These are phyloP conservation scores for Salvator merianae DNA, from an alignment of 2,113 vertebrate species.

Conservation along the genomic window DNA sequence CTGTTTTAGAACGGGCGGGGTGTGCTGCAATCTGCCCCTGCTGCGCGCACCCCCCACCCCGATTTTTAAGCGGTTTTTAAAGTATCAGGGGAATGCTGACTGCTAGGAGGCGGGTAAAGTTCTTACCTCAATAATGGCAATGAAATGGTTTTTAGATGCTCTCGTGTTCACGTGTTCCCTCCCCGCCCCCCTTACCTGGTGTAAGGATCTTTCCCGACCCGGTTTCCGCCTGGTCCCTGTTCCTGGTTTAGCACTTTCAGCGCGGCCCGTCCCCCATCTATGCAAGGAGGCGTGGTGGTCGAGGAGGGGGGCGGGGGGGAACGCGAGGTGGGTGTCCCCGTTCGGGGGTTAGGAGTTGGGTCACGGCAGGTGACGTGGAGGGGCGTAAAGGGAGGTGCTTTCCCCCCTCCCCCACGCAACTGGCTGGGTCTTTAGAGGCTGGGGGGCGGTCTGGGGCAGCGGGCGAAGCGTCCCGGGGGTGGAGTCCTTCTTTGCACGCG, in stretches of 20 bases:
- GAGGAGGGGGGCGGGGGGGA: background rate
- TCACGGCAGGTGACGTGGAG: background rate
- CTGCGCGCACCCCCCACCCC: background rate
- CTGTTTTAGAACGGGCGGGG: background rate
- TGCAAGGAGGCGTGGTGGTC: background rate
- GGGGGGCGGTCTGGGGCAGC: no score
- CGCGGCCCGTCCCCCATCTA: conserved; percentile 12
- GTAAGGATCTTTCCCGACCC: background rate
- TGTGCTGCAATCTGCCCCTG: no score
- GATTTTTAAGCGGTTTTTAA: background rate
- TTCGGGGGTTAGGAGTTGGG: no score
- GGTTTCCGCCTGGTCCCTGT: background rate
- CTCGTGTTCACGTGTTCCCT: background rate
- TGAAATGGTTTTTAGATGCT: background rate
- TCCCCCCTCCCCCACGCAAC: background rate
- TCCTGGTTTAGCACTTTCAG: conserved; percentile 29
- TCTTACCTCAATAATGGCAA: background rate
- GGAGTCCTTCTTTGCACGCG: no score
- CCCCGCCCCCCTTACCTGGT: background rate
- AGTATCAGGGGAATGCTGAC: no score
- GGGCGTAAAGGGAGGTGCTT: background rate
- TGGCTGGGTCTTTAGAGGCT: no score
- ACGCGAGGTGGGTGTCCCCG: fast-evolving
- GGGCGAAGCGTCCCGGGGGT: no score
- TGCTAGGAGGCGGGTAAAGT: background rate